Evolutionary conservation across 2,888 invertebrate genomes (phyloP).

Genomic region (Dryocosmus kuriphilus): DNA sequence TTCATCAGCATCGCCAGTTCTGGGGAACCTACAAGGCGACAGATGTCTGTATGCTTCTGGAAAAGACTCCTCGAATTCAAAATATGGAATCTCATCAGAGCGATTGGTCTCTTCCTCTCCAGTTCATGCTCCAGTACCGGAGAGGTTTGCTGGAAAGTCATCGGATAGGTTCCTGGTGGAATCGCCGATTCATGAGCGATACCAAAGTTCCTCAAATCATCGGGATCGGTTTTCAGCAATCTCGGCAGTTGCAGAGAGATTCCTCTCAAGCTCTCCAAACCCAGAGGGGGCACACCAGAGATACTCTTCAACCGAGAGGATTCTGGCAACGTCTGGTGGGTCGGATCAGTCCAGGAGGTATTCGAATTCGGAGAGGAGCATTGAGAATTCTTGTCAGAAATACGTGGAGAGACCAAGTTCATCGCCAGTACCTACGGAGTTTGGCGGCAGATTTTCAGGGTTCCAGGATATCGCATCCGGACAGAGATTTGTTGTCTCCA

Average conservation of each 20-base stretch:
- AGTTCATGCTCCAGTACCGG: constrained; percentile 72
- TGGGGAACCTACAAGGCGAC: constrained; percentile 63
- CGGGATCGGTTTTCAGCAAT: constrained; percentile 66
- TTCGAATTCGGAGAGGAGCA: constrained; percentile 63
- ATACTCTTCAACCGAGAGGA: constrained; percentile 70
- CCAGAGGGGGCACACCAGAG: constrained; percentile 69
- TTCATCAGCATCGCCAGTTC: constrained; percentile 74
- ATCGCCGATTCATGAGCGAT: constrained; percentile 66
- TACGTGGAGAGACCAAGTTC: constrained; percentile 68
- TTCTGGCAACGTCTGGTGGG: constrained; percentile 49
- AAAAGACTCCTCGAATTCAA: constrained; percentile 64
- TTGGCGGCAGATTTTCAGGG: constrained; percentile 61
- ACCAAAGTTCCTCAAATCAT: constrained; percentile 59
- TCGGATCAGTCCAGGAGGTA: constrained; percentile 57
- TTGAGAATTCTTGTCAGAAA: constrained; percentile 69
- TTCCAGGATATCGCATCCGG: constrained; percentile 63
- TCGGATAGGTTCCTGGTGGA: constrained; percentile 63
- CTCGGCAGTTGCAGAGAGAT: constrained; percentile 65
- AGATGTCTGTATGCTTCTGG: constrained; percentile 54
- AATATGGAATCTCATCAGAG: constrained; percentile 68
- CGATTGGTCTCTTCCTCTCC: constrained; percentile 72
- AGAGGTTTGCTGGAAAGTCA: constrained; percentile 68
- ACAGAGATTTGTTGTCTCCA: constrained; percentile 64
- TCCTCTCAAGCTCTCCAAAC: constrained; percentile 70
- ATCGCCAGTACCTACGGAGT: constrained; percentile 68